Conservation (phyloP, 2,113 vertebrate genomes). For the Crotalus horridus region DNA sequence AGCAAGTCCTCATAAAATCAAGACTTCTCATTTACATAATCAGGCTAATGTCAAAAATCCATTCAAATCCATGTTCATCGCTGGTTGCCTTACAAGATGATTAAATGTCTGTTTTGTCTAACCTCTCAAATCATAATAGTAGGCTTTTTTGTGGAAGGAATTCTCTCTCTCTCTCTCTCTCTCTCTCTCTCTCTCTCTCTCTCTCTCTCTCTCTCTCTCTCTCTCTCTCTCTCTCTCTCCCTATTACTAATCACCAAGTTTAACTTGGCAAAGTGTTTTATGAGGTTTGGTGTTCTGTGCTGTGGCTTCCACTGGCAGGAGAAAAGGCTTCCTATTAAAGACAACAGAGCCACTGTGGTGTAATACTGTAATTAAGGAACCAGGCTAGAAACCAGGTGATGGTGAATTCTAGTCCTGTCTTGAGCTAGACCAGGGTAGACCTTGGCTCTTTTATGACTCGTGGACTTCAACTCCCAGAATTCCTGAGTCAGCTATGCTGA, state of each 20-base stretch:
- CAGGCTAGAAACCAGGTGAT: no score
- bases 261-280: constrained; percentile 13
- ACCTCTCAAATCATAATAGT: not conserved
- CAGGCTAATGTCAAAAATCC: constrained; percentile 16
- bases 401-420: no score
- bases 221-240: not conserved
- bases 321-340: not conserved
- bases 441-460: no score
- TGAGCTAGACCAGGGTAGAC: no score
- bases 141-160: not conserved
- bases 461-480: no score
- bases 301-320: not conserved
- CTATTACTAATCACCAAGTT: constrained; percentile 1
- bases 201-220: not conserved
- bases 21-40: not conserved
- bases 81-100: constrained; percentile 13
- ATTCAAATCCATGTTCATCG: constrained; percentile 15
- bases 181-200: not conserved
- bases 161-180: not conserved
- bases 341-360: no score
- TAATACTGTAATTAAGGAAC: no score
- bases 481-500: no score
- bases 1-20: constrained; percentile 3
- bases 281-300: not conserved
- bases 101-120: not conserved